Evolutionary conservation across 2,797 vertebrate species (phyloP).

Genomic region (Diplodus sargus): DNA sequence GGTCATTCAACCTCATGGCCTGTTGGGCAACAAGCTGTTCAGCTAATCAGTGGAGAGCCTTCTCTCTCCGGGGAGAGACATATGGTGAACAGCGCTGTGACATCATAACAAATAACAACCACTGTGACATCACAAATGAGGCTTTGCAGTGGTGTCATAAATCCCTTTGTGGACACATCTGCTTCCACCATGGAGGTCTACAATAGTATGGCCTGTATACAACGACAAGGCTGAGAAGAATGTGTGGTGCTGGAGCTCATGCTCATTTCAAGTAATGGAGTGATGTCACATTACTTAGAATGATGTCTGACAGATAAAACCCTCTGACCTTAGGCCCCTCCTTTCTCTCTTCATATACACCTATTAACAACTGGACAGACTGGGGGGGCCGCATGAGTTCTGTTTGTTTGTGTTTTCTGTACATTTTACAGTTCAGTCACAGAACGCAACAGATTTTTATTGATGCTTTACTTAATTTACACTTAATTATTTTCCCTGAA

Average conservation of each 20-base stretch:
- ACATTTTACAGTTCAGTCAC: no score
- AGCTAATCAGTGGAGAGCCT: conserved; percentile 75
- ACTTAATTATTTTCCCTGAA: no score
- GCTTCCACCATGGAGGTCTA: conserved; percentile 32
- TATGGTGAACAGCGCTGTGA: conserved; percentile 57
- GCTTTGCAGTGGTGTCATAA: conserved; percentile 6
- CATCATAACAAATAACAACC: conserved; percentile 58
- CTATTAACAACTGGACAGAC: not conserved
- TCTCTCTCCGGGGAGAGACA: conserved; percentile 62
- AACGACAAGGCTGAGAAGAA: not conserved
- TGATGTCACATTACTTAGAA: not conserved
- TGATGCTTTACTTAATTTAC: no score
- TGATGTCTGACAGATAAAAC: not conserved
- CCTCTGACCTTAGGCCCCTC: not conserved
- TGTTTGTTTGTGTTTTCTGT: no score
- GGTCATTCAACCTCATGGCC: conserved; percentile 71
- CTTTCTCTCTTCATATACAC: not conserved
- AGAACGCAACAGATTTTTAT: no score
- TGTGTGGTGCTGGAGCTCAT: not conserved
- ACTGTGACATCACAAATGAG: conserved; percentile 40
- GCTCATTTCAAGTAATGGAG: not conserved
- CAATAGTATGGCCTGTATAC: not conserved
- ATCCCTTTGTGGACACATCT: conserved; percentile 48
- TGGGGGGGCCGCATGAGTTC: not conserved
- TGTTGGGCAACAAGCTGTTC: conserved; percentile 75